Base-by-base conservation (phyloP, 2,888 invertebrate species). In the Maniola hyperantus region DNA sequence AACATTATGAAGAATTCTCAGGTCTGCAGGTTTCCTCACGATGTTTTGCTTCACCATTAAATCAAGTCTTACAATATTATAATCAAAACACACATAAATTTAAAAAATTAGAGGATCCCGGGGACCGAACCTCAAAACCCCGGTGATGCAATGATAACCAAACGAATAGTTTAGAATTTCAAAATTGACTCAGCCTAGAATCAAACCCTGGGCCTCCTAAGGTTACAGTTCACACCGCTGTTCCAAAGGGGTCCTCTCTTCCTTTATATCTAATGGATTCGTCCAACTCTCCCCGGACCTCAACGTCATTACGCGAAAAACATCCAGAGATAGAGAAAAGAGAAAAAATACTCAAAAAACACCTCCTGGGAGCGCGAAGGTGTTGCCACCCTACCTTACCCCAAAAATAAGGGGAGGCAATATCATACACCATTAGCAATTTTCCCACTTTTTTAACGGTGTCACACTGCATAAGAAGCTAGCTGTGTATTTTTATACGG, bases 351-450 rank as follows among this genome's bases (percentile, higher is more conserved):
- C 80, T 79, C 79, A 85, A 87, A 87, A 89, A 88, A 84, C 79
- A 87, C 86, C 88, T 91, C 91, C 78, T 88, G 88, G 88, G 91
- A 91, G 88, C 81, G 78, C 81, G 83, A 88, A 91, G 91, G 91
- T 91, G 91, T 88, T 85, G 79, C 91, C 89, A 88, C 91, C 91
- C 90, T 83, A 88, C 86, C 89, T 89, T 90, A 84, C 90, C 88
- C 90, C 79, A 85, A 83, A 83, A 85, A 84, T 84, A 77, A 85
- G 85, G 91, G 91, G 91, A 92, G 90, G 93, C 93, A 93, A 93
- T 93, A 93, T 93, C 92, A 93, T 92, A 92, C 92, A 90, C 93
- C 93, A 93, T 93, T 93, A 92, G 89, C 92, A 88, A 92, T 92
- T 91, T 92, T 84, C 85, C 81, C 88, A 89, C 87, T 92, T 93